Conservation (phyloP, 2,888 invertebrate species). For the Yponomeuta plumbellus region DNA sequence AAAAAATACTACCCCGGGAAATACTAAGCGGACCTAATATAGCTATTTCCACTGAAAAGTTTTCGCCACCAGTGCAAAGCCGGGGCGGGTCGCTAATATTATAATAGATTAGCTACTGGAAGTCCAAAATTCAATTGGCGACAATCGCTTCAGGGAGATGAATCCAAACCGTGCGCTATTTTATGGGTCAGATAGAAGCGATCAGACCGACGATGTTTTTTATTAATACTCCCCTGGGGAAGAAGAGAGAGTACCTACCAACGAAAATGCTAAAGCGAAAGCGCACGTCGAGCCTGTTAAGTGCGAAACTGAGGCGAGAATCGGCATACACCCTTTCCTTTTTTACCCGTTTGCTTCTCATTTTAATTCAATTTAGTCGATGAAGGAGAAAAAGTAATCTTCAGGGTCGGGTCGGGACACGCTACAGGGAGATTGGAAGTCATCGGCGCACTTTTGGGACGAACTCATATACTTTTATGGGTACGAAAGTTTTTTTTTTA, state of each 20-base stretch:
- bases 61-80: no score
- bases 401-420: constrained; percentile 67
- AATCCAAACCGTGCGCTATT: no score
- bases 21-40: no score
- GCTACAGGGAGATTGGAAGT: constrained; percentile 71
- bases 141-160: no score
- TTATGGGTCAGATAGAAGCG: not conserved
- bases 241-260: not conserved
- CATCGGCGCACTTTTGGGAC: constrained; percentile 72
- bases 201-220: not conserved
- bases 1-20: no score
- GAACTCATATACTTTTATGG: constrained; percentile 74
- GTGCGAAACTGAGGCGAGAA: constrained; percentile 55
- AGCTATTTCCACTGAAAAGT: no score
- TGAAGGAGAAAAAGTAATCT: constrained; percentile 73
- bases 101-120: no score
- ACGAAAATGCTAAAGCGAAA: not conserved
- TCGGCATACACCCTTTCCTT: constrained; percentile 64
- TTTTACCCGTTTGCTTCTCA: constrained; percentile 64
- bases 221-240: not conserved
- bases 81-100: no score
- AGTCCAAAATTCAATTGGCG: no score
- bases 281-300: constrained; percentile 43
- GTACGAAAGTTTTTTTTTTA: constrained; percentile 67
- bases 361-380: constrained; percentile 74